phyloP scores from a whole-genome alignment of 2,888 invertebrate genomes.

The Drosophila gaucha region DNA sequence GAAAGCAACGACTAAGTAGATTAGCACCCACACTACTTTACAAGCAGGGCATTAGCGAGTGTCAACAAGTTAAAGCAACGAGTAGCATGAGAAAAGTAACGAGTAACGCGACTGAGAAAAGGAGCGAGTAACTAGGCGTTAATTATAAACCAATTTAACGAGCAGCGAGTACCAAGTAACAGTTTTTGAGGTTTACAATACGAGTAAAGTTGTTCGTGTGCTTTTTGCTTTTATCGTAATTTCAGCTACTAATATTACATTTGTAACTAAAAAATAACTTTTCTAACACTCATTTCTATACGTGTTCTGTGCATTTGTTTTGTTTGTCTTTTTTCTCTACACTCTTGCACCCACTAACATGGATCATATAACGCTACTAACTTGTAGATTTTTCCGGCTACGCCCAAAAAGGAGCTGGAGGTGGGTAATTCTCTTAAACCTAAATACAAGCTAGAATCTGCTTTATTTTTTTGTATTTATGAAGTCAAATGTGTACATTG shows the following conservation, averaged over 20 bases:
- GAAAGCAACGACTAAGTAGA: background rate
- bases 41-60: background rate
- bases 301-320: conserved; percentile 49
- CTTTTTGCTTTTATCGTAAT: background rate
- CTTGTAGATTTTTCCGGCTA: conserved; percentile 84
- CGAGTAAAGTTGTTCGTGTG: background rate
- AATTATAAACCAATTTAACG: no score
- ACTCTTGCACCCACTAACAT: conserved; percentile 50
- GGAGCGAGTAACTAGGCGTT: background rate
- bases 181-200: no score
- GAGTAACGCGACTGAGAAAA: background rate
- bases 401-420: conserved; percentile 85
- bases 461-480: background rate
- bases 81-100: conserved; percentile 79
- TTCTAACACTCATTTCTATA: conserved; percentile 31
- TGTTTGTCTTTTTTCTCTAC: conserved; percentile 47
- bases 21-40: no score
- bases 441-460: background rate
- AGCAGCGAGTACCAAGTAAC: no score
- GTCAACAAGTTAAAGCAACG: conserved; percentile 14
- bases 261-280: background rate
- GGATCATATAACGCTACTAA: conserved; percentile 58
- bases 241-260: background rate
- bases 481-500: no score
- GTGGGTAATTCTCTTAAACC: conserved; percentile 72